phyloP scores from a whole-genome alignment of 2,888 invertebrate genomes.

The Melieria picta region DNA sequence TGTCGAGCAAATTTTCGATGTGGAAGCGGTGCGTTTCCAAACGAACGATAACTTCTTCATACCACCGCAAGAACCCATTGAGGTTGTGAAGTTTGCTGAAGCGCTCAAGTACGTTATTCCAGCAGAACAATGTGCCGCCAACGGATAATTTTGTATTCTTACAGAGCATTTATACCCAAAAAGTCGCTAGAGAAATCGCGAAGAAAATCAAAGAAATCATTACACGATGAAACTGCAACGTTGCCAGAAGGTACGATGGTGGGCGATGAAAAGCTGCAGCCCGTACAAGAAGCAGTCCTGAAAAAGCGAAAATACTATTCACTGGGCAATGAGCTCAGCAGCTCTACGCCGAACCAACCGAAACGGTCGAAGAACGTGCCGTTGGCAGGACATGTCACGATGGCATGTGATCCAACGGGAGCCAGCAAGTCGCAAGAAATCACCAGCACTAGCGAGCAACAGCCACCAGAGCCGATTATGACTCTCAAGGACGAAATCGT shows the following conservation, averaged over 20 bases:
- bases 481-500: neutral
- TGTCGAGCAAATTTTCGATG: slow-evolving; percentile 45
- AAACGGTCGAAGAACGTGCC: slow-evolving; percentile 34
- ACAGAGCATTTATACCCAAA: slow-evolving; percentile 41
- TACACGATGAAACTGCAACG: neutral
- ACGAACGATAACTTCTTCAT: slow-evolving; percentile 45
- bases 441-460: slow-evolving; percentile 39
- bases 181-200: slow-evolving; percentile 36
- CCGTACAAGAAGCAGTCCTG: neutral
- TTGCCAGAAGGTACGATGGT: neutral
- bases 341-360: slow-evolving; percentile 21
- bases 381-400: neutral
- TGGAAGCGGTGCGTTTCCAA: slow-evolving; percentile 43
- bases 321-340: slow-evolving; percentile 14
- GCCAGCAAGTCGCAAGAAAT: slow-evolving; percentile 36
- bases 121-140: neutral
- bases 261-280: neutral
- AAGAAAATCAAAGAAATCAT: slow-evolving; percentile 34
- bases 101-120: slow-evolving; percentile 22
- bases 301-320: slow-evolving; percentile 36
- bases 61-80: slow-evolving; percentile 46
- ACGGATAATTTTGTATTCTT: neutral
- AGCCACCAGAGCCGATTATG: neutral
- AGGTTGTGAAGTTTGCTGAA: slow-evolving; percentile 41
- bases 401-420: neutral